These are phyloP conservation scores for Tamandua tetradactyla DNA, from an alignment of 2,797 vertebrate genomes.

Conservation along the genomic window DNA sequence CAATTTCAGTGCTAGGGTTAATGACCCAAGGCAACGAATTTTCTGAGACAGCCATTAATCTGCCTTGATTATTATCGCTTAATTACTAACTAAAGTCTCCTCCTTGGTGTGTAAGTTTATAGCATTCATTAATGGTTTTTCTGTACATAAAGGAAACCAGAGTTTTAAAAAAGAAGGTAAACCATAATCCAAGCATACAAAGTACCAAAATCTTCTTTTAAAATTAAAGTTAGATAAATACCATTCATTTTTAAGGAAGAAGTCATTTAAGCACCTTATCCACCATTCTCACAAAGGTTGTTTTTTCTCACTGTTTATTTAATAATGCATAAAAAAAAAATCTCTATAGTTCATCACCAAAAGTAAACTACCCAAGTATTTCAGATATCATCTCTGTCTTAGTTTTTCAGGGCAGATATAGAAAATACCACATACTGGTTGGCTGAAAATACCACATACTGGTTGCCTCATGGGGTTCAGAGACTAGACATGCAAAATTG, in stretches of 20 bases:
- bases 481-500: too few relatives aligned
- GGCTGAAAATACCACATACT: too few relatives aligned
- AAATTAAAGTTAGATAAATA: not conserved
- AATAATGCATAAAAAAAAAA: not conserved
- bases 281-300: not conserved
- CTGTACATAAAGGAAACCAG: not conserved
- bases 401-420: too few relatives aligned
- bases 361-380: not conserved
- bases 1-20: constrained; percentile 85
- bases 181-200: not conserved
- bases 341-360: not conserved
- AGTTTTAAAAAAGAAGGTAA: not conserved
- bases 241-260: not conserved
- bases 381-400: not conserved
- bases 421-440: too few relatives aligned
- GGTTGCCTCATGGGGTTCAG: too few relatives aligned
- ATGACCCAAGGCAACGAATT: constrained; percentile 83
- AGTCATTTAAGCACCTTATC: not conserved
- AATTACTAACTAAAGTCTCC: constrained; percentile 80
- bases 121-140: constrained; percentile 59
- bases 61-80: constrained; percentile 84
- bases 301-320: constrained; percentile 13
- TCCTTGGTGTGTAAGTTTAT: constrained; percentile 72
- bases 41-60: constrained; percentile 84
- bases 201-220: not conserved